Base-by-base conservation (phyloP, 1,140 invertebrate genomes). In the Temnothorax nylanderi region DNA sequence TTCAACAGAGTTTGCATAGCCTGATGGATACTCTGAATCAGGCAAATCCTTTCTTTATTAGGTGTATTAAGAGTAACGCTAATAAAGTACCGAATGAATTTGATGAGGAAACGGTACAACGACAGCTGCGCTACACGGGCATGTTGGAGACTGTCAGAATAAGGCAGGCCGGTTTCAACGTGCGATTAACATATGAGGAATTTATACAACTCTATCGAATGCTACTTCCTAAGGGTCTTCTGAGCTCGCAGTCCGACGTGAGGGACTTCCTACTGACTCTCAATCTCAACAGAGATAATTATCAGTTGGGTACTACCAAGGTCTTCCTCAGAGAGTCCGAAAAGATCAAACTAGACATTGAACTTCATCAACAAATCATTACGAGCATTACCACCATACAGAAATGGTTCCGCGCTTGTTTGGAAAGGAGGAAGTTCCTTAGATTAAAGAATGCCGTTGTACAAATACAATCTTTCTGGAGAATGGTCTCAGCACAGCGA, bases 71-170 rank as follows among this genome's bases (percentile, higher is more conserved):
- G 94, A 99, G 98, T 44, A 99, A 99, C 94, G 96, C 97, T 72
- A 97, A 98, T 69, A 99, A 99, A 96, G 97, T 98, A 87, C 97
- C 99, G 1, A 99, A 99, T 94, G 96, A 97, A 86, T 99, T 99
- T 95, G 98, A 99, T 94, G 98, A 99, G 89, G 98, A 98, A 82
- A 98, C 99, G 1, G 98, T 99, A n/a, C 97, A 99, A 90, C 96
- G 98, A 65, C 98, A 98, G 62, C 89, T 96, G 18, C 92, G 97
- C 1, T 99, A 99, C 94, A 99, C 99, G 0, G 99, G 99, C 69
- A 99, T 99, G 99, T 93, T 99, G 88, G 99, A 99, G 94, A 99
- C 99, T 0, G 99, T 99, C 0, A 96, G 99, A 91, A 99, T 99
- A 74, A 95, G 99, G 69, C 98, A 99, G 93, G 98, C 98, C 10